Percentiles rank a stretch among this genome's conserved stretches.
Evolutionary conservation across 2,888 invertebrate genomes (phyloP).

Genomic region (Ophion slaviceki): DNA sequence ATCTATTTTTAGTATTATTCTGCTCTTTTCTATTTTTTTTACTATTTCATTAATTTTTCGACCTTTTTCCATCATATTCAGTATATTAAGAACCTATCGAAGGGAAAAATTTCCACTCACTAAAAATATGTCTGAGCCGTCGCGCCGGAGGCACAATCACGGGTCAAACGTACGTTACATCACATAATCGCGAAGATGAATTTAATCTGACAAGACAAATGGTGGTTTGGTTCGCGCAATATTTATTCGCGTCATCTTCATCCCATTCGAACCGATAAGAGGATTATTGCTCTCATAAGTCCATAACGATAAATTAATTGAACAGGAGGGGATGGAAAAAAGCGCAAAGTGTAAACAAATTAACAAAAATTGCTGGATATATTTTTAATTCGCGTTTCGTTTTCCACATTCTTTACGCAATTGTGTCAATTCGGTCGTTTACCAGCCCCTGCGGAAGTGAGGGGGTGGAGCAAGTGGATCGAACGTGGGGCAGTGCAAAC

Average conservation of each 20-base stretch:
- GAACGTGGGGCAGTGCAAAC: conserved; percentile 25
- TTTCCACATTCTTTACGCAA: not conserved
- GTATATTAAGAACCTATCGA: not conserved
- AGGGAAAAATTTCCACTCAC: not conserved
- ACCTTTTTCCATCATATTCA: too few relatives aligned
- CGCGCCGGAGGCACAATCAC: too few relatives aligned
- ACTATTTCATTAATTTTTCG: too few relatives aligned
- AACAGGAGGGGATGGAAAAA: not conserved
- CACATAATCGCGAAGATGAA: not conserved
- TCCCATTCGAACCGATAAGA: not conserved
- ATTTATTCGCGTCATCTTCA: not conserved
- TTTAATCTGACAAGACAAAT: not conserved
- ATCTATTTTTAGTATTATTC: too few relatives aligned
- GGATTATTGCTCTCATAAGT: not conserved
- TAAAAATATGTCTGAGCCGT: not conserved
- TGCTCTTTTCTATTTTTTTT: too few relatives aligned
- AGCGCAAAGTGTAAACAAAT: not conserved
- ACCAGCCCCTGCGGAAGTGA: not conserved
- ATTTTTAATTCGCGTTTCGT: not conserved
- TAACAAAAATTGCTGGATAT: not conserved
- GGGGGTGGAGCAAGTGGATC: conserved; percentile 1
- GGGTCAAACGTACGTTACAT: not conserved
- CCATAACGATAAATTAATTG: not conserved
- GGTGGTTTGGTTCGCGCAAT: not conserved
- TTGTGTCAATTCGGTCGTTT: conserved; percentile 10